Evolutionary conservation across 2,888 invertebrate species (phyloP).

Genomic region (Lepas anatifera): DNA sequence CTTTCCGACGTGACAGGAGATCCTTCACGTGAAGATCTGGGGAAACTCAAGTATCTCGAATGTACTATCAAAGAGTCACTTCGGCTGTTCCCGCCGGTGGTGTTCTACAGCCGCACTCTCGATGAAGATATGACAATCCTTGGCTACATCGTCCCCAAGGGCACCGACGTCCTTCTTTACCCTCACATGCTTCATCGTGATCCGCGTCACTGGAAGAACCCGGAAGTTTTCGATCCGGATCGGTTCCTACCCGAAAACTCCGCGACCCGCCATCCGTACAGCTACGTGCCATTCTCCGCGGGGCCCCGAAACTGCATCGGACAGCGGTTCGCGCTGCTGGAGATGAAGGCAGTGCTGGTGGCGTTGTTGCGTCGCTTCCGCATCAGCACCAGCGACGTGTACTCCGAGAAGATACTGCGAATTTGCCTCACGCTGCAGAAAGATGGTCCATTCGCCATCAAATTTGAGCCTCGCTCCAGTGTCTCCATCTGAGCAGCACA

Average conservation of each 20-base stretch:
- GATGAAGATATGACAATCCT: constrained; percentile 27
- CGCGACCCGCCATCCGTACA: constrained; percentile 34
- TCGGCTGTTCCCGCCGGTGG: constrained; percentile 34
- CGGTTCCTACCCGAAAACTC: constrained; percentile 38
- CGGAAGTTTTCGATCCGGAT: constrained; percentile 41
- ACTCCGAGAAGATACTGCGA: neutral
- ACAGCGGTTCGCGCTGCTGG: too few relatives aligned
- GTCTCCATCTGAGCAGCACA: too few relatives aligned
- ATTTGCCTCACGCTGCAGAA: neutral
- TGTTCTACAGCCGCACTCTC: constrained; percentile 31
- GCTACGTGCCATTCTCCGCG: too few relatives aligned
- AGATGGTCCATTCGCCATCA: neutral
- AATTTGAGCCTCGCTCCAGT: too few relatives aligned
- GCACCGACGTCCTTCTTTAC: constrained; percentile 32
- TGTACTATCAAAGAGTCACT: constrained; percentile 35
- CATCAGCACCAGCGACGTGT: neutral
- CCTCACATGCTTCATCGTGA: constrained; percentile 37
- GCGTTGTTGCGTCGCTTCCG: constrained; percentile 17
- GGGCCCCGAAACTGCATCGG: too few relatives aligned
- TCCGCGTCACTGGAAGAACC: constrained; percentile 39
- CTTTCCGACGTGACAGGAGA: constrained; percentile 32
- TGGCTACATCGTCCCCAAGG: constrained; percentile 32
- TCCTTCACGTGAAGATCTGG: constrained; percentile 17
- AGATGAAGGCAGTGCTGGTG: constrained; percentile 20
- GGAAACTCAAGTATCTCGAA: constrained; percentile 32